Conservation (phyloP, 2,888 invertebrate species). For the Lithophane socia region DNA sequence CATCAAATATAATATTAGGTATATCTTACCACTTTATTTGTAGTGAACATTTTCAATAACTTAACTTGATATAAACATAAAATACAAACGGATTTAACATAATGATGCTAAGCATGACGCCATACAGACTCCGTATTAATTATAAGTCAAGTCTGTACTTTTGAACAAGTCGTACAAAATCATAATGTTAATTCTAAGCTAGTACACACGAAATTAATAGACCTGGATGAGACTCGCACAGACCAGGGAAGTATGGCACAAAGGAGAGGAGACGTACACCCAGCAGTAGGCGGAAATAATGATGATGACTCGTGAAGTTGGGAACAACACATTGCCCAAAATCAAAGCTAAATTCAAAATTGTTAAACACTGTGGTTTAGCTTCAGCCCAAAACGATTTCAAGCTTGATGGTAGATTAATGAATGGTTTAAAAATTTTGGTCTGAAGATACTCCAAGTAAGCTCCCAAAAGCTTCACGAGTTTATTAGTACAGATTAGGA, state of each 20-base stretch:
- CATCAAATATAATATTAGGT: constrained; percentile 11
- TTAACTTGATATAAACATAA: constrained; percentile 38
- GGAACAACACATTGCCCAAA: not conserved
- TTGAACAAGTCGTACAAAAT: constrained; percentile 14
- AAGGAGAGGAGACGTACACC: too few species aligned
- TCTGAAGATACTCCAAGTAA: not conserved
- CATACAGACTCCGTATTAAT: constrained; percentile 53
- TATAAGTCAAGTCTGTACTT: constrained; percentile 46
- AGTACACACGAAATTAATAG: not conserved
- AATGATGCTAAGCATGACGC: constrained; percentile 32
- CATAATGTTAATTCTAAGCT: constrained; percentile 8
- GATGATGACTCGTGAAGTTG: not conserved
- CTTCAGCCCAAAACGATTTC: not conserved
- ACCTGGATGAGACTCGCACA: too few species aligned
- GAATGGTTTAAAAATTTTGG: not conserved
- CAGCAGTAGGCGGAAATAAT: too few species aligned
- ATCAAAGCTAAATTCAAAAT: not conserved
- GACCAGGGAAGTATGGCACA: too few species aligned
- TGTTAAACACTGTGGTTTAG: too few species aligned
- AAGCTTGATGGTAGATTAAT: not conserved
- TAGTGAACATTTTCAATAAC: constrained; percentile 32
- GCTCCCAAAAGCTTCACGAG: not conserved
- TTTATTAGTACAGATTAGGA: not conserved
- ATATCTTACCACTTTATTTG: not conserved
- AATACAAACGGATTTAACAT: constrained; percentile 48